These are phyloP conservation scores for Trichogramma dendrolimi DNA, from an alignment of 2,888 invertebrate species.

Conservation along the genomic window DNA sequence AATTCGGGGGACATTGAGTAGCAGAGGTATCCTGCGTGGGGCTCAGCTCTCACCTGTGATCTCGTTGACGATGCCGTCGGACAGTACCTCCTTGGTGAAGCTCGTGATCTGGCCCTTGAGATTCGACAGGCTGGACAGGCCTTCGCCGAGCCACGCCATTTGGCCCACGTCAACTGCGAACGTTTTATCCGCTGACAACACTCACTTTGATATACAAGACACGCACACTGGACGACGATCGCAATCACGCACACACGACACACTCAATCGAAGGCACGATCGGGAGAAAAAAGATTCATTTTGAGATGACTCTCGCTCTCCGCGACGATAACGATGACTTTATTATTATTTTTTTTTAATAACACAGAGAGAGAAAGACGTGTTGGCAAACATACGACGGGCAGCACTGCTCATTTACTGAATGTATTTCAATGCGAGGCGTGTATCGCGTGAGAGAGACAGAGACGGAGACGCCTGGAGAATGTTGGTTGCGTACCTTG, in stretches of 20 bases:
- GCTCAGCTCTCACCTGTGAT: constrained; percentile 53
- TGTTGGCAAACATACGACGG: constrained; percentile 11
- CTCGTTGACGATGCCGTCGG: constrained; percentile 66
- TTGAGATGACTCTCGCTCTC: too few relatives aligned
- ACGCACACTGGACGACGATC: too few relatives aligned
- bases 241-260: too few relatives aligned
- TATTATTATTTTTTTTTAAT: not conserved
- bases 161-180: constrained; percentile 42
- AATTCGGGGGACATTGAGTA: not conserved
- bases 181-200: not conserved
- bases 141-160: constrained; percentile 52
- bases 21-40: not conserved
- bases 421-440: too few relatives aligned
- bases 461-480: constrained; percentile 3
- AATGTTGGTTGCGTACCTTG: constrained; percentile 4
- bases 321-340: not conserved
- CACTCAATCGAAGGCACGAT: too few relatives aligned
- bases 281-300: too few relatives aligned
- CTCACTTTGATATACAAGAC: too few relatives aligned
- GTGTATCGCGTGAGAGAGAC: not conserved
- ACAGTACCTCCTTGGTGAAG: constrained; percentile 84
- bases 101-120: constrained; percentile 84
- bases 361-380: constrained; percentile 1
- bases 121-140: constrained; percentile 52
- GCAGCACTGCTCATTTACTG: constrained; percentile 8